A percentile compares a stretch with the other conserved stretches of the same genome.
These are phyloP conservation scores for Tragelaphus scriptus DNA, from an alignment of 2,113 vertebrate species.

Conservation along the genomic window DNA sequence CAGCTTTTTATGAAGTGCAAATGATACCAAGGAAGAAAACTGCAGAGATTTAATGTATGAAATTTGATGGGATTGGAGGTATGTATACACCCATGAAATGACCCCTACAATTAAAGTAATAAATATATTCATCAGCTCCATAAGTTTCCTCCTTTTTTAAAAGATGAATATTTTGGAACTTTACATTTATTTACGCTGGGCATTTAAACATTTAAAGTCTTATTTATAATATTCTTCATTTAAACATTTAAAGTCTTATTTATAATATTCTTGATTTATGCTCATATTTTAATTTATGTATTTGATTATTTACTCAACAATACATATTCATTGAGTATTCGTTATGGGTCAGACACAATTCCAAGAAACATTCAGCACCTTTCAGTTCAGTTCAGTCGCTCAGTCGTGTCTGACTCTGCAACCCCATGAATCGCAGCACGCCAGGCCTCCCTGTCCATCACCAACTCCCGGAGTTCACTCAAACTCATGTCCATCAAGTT, in stretches of 20 bases:
- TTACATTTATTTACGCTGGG: not conserved
- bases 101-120: not conserved
- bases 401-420: fast-evolving
- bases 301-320: not conserved
- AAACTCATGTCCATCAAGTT: too few species aligned
- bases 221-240: not conserved
- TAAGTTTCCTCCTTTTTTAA: not conserved
- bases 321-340: not conserved
- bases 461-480: too few species aligned
- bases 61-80: not conserved
- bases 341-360: not conserved
- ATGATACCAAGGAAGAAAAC: not conserved
- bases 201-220: not conserved
- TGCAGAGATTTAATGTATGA: not conserved
- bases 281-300: not conserved
- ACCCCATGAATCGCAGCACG: too few species aligned
- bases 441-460: too few species aligned
- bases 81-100: not conserved
- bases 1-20: not conserved
- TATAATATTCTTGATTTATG: not conserved
- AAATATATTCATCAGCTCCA: not conserved
- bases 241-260: not conserved
- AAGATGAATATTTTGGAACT: not conserved
- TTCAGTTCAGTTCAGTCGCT: too few species aligned
- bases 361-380: not conserved